A percentile compares a stretch with the other conserved stretches of the same genome.
Evolutionary conservation across 2,888 invertebrate species (phyloP).

Genomic region (Melipona beecheii): DNA sequence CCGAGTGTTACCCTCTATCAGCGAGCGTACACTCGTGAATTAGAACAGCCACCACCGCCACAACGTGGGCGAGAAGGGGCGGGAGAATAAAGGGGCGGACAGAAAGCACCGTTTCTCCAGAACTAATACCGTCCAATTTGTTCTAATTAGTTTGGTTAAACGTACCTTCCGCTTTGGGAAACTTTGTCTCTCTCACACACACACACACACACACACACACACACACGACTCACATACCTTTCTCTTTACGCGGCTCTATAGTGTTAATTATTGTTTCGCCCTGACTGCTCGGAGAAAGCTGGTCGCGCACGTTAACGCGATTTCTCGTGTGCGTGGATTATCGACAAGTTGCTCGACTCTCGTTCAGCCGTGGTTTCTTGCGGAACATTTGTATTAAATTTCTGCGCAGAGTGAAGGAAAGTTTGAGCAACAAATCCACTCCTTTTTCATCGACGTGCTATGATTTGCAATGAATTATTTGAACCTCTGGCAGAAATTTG

Average conservation of each 20-base stretch:
- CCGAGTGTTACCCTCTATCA: slow-evolving; percentile 14
- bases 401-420: not conserved
- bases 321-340: not conserved
- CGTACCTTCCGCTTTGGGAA: not conserved
- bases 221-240: not conserved
- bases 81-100: slow-evolving; percentile 25
- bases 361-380: not conserved
- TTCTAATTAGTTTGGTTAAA: slow-evolving; percentile 41
- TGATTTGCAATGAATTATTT: too few relatives aligned
- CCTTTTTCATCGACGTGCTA: too few relatives aligned
- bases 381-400: not conserved
- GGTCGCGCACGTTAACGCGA: slow-evolving; percentile 8
- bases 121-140: slow-evolving; percentile 43
- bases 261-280: slow-evolving; percentile 34
- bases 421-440: too few relatives aligned
- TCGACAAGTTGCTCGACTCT: not conserved
- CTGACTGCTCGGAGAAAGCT: not conserved
- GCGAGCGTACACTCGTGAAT: not conserved
- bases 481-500: too few relatives aligned
- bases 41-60: not conserved
- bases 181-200: not conserved
- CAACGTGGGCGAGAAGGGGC: not conserved
- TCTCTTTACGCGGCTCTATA: not conserved
- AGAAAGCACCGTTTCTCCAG: slow-evolving; percentile 12
- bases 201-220: not conserved